Conservation (phyloP, 1,140 invertebrate genomes). For the Idris sp. region DNA sequence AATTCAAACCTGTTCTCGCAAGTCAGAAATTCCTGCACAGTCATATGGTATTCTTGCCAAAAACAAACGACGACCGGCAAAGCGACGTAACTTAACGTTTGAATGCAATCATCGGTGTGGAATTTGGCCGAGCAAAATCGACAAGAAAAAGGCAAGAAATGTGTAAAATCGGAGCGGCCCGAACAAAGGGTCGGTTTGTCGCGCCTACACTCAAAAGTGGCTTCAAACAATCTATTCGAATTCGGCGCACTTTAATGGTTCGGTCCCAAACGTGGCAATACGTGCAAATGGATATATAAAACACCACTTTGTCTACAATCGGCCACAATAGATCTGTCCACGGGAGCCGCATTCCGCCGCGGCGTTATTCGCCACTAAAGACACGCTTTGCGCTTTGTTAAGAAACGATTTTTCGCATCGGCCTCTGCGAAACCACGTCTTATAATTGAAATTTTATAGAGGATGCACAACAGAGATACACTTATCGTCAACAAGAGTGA, state of each 20-base stretch:
- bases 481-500: conserved; percentile 16
- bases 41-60: no score
- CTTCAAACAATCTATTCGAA: conserved; percentile 70
- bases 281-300: conserved; percentile 53
- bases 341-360: conserved; percentile 62
- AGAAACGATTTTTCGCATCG: conserved; percentile 68
- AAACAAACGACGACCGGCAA: conserved; percentile 53
- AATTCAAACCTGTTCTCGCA: conserved; percentile 44
- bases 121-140: no score
- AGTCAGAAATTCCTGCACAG: conserved; percentile 45
- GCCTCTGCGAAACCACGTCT: conserved; percentile 62
- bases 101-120: conserved; percentile 63
- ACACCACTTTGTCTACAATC: conserved; percentile 68
- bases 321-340: conserved; percentile 66
- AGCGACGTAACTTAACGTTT: no score
- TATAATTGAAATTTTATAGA: conserved; percentile 73
- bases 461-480: conserved; percentile 36
- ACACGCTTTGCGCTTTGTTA: conserved; percentile 61
- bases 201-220: conserved; percentile 55
- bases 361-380: conserved; percentile 37
- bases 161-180: conserved; percentile 62
- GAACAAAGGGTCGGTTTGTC: conserved; percentile 71
- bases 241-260: conserved; percentile 59
- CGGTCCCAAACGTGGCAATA: conserved; percentile 1
- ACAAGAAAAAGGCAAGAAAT: conserved; percentile 53